Evolutionary conservation across 1,140 invertebrate genomes (phyloP).

Genomic region (Sipha flava): DNA sequence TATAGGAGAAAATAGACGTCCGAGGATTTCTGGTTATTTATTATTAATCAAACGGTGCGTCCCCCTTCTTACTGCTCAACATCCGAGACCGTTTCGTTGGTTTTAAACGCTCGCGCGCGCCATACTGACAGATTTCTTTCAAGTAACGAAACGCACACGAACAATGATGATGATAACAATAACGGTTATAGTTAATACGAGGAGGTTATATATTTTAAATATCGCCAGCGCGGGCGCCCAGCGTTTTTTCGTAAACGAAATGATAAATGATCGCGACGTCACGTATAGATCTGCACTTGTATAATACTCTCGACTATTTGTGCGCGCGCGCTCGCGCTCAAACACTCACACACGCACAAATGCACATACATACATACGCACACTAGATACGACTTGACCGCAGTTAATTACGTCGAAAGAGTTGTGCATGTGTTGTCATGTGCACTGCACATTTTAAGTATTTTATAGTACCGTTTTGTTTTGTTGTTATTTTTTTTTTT

Average conservation of each 20-base stretch:
- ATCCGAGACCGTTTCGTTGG: no score
- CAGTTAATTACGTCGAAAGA: neutral
- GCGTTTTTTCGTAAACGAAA: neutral
- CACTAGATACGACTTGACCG: no score
- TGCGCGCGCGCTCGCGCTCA: no score
- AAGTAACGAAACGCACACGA: neutral
- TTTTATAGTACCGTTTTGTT: neutral
- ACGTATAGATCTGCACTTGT: neutral
- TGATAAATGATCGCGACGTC: neutral
- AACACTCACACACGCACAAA: no score
- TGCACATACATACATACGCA: no score
- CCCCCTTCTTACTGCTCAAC: no score
- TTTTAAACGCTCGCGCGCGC: neutral
- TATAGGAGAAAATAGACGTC: neutral
- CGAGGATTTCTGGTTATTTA: neutral
- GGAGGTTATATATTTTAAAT: neutral
- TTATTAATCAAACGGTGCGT: slow-evolving; percentile 12
- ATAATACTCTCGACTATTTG: neutral
- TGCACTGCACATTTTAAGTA: neutral
- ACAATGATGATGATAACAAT: slow-evolving; percentile 1
- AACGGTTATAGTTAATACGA: neutral
- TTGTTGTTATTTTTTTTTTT: no score
- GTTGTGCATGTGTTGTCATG: neutral
- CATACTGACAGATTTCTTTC: slow-evolving; percentile 16
- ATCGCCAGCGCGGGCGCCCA: neutral